Percentiles rank a stretch among this genome's conserved stretches.
Evolutionary conservation across 2,113 vertebrate genomes (phyloP).

Genomic region (Maccullochella peelii): DNA sequence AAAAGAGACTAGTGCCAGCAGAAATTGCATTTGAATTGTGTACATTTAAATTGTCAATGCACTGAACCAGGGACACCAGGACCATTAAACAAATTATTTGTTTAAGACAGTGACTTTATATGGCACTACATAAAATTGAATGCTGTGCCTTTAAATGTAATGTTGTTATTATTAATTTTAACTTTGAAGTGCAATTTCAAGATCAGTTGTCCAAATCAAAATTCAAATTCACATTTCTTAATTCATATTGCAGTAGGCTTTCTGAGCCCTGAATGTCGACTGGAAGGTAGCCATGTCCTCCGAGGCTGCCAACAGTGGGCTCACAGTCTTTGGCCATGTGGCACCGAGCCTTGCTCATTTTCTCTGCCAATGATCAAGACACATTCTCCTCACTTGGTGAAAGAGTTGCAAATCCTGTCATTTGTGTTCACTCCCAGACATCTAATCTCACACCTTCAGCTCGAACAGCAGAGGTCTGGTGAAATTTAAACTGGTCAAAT

Average conservation of each 20-base stretch:
- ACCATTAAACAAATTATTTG: conserved; percentile 36
- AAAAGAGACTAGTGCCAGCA: conserved; percentile 2
- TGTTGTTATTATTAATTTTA: conserved; percentile 43
- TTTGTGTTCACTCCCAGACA: conserved; percentile 64
- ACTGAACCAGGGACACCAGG: conserved; percentile 24
- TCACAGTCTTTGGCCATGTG: conserved; percentile 80
- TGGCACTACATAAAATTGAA: conserved; percentile 33
- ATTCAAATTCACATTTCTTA: conserved; percentile 58
- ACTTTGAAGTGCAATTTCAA: conserved; percentile 30
- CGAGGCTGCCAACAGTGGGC: conserved; percentile 72
- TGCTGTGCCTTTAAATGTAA: conserved; percentile 15
- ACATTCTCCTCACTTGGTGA: conserved; percentile 69
- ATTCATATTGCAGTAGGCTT: conserved; percentile 49
- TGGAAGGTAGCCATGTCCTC: conserved; percentile 75
- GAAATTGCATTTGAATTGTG: conserved; percentile 20
- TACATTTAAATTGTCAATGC: conserved; percentile 36
- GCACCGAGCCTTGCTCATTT: conserved; percentile 73
- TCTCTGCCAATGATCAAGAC: conserved; percentile 75
- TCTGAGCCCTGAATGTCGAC: conserved; percentile 61
- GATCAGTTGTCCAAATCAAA: conserved; percentile 32
- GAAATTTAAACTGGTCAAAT: conserved; percentile 49
- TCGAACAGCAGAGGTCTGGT: conserved; percentile 56
- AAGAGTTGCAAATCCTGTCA: conserved; percentile 74
- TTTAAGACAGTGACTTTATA: conserved; percentile 44
- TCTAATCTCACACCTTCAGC: conserved; percentile 67